A percentile compares a stretch with the other conserved stretches of the same genome.
Evolutionary conservation across 2,888 invertebrate genomes (phyloP).

Genomic region (Spatulosminthurus flaviceps): DNA sequence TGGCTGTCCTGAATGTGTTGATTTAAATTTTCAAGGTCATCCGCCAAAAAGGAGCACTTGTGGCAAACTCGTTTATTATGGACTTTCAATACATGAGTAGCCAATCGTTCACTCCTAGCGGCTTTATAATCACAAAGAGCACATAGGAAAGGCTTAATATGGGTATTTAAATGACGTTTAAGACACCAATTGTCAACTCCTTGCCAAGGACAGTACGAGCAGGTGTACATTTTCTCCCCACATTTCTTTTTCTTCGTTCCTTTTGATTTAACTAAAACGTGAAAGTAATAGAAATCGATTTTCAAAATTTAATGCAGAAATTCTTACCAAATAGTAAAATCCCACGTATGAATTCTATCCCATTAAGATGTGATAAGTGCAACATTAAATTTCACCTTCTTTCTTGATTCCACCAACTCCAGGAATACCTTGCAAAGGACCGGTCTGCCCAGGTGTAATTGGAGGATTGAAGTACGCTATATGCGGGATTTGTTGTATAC

Average conservation of each 20-base stretch:
- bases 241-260: slow-evolving; percentile 67
- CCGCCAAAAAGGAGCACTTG: slow-evolving; percentile 86
- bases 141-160: slow-evolving; percentile 90
- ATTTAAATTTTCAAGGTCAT: slow-evolving; percentile 81
- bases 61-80: slow-evolving; percentile 91
- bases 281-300: not conserved
- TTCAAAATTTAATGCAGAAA: not conserved
- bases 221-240: slow-evolving; percentile 79
- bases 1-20: slow-evolving; percentile 73
- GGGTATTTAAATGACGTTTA: slow-evolving; percentile 90
- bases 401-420: slow-evolving; percentile 61
- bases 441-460: slow-evolving; percentile 56
- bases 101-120: slow-evolving; percentile 86
- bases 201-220: slow-evolving; percentile 84
- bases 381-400: slow-evolving; percentile 51
- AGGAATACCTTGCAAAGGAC: slow-evolving; percentile 57
- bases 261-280: slow-evolving; percentile 61
- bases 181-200: slow-evolving; percentile 94
- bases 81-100: slow-evolving; percentile 89
- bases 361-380: too few relatives aligned
- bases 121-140: slow-evolving; percentile 93
- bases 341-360: too few relatives aligned
- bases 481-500: slow-evolving; percentile 59
- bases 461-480: slow-evolving; percentile 62
- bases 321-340: too few relatives aligned